phyloP scores from a whole-genome alignment of 2,888 invertebrate genomes.

The Asteroscopus sphinx region DNA sequence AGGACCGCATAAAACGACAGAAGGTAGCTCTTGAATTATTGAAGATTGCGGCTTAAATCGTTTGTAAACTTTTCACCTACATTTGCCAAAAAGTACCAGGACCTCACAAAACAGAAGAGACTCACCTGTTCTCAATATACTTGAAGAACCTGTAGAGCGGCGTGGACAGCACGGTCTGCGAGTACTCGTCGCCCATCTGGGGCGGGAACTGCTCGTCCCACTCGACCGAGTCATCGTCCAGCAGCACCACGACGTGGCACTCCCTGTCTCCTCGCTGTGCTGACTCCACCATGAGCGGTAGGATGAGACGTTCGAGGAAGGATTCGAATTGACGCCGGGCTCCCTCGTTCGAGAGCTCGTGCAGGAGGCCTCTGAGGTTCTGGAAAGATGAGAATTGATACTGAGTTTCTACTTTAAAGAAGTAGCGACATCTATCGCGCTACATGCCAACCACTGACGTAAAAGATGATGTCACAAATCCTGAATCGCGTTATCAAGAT shows the following conservation, averaged over 20 bases:
- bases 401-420: too few species aligned
- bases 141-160: slow-evolving; percentile 99
- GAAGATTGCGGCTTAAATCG: background rate
- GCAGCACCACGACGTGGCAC: slow-evolving; percentile 97
- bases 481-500: too few species aligned
- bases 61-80: background rate
- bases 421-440: too few species aligned
- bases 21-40: background rate
- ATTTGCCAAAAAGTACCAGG: background rate
- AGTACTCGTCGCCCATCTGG: slow-evolving; percentile 99
- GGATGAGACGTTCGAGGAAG: slow-evolving; percentile 97
- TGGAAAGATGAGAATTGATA: slow-evolving; percentile 84
- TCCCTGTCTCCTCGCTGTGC: slow-evolving; percentile 98
- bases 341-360: slow-evolving; percentile 99
- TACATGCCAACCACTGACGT: too few species aligned
- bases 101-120: background rate
- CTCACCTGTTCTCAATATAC: slow-evolving; percentile 97
- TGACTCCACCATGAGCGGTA: slow-evolving; percentile 98
- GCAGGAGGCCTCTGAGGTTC: slow-evolving; percentile 98
- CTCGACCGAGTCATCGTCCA: slow-evolving; percentile 98
- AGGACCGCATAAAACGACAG: too few species aligned
- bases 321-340: slow-evolving; percentile 98
- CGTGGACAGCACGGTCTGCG: slow-evolving; percentile 98
- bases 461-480: too few species aligned
- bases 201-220: slow-evolving; percentile 99